phyloP scores from a whole-genome alignment of 2,888 invertebrate species.

The Campoletis raptor region DNA sequence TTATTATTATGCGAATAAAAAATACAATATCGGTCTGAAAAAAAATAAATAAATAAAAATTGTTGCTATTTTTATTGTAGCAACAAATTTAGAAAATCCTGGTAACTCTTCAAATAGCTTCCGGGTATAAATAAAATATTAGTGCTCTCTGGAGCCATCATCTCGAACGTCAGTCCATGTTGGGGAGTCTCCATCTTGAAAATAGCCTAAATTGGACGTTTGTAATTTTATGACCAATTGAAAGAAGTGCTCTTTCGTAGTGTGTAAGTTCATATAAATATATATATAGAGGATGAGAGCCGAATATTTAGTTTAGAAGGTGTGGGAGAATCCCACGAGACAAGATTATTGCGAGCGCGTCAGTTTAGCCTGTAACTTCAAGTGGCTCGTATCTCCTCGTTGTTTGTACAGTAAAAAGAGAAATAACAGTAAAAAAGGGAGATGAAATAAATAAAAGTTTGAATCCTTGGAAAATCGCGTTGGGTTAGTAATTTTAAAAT shows the following conservation, averaged over 20 bases:
- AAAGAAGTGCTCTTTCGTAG: slow-evolving; percentile 6
- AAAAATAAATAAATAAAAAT: neutral
- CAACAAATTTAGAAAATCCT: neutral
- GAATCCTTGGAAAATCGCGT: neutral
- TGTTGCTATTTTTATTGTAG: neutral
- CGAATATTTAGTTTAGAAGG: neutral
- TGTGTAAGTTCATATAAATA: neutral
- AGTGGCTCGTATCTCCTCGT: slow-evolving; percentile 3
- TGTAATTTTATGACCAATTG: slow-evolving; percentile 42
- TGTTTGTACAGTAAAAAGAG: neutral
- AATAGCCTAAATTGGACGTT: slow-evolving; percentile 44
- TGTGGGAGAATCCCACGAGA: neutral
- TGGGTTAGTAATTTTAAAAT: neutral
- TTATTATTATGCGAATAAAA: neutral
- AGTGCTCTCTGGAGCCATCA: neutral
- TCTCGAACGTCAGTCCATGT: neutral
- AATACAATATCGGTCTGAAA: neutral
- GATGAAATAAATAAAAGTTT: neutral
- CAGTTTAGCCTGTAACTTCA: slow-evolving; percentile 29
- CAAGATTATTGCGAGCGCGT: neutral
- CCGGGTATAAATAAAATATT: neutral
- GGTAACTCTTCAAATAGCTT: neutral
- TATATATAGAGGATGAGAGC: neutral
- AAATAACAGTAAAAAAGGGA: neutral
- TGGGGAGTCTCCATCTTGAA: neutral